Evolutionary conservation across 1,140 invertebrate species (phyloP), one percentile per base, ranked within the genome.

Genomic region (Papilio machaon): DNA sequence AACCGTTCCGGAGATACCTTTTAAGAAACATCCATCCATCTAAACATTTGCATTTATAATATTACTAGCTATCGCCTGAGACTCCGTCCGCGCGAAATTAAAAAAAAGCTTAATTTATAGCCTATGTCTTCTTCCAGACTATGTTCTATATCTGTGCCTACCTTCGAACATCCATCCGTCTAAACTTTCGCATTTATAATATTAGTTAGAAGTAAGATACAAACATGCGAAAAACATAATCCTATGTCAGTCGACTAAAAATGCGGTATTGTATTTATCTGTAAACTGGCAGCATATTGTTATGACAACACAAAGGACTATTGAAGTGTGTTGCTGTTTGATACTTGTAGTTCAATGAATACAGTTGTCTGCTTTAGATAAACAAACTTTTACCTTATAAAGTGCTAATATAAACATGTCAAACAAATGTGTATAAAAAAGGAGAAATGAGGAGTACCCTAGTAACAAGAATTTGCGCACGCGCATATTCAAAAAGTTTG

Each of bases 351-450:
- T 70, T 70, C 64, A 70, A 70, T 70, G 64, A 9, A 70, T 70
- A 70, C 30, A 35, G 5, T 30, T 35, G 30, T 70, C 30, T n/a
- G 7, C 0, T 11, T 0, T 6, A 58, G 54, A 15, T 70, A 70
- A 35, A 35, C 30, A 70, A 70, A 70, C 64, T 15, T 64, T 64
- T 30, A 67, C 60, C 23, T 70, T 70, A 38, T 17, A 35, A 70
- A 38, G 3, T 15, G 64, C 2, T 35, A 67, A 64, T 23, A 64
- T 30, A 64, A 64, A 64, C 7, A 23, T 30, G 23, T 64, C 11
- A 49, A 54, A 46, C 3, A 47, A 49, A 43, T 38, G 7, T 47
- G 43, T 43, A 23, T 35, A 38, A 38, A 10, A 73, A 38, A 73
- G 6, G 15, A 15, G 38, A 23, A 38, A 49, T 15, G 23, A 30